A percentile compares a stretch with the other conserved stretches of the same genome.
Evolutionary conservation across 2,888 invertebrate species (phyloP).

Genomic region (Ichneumoninae sp.): DNA sequence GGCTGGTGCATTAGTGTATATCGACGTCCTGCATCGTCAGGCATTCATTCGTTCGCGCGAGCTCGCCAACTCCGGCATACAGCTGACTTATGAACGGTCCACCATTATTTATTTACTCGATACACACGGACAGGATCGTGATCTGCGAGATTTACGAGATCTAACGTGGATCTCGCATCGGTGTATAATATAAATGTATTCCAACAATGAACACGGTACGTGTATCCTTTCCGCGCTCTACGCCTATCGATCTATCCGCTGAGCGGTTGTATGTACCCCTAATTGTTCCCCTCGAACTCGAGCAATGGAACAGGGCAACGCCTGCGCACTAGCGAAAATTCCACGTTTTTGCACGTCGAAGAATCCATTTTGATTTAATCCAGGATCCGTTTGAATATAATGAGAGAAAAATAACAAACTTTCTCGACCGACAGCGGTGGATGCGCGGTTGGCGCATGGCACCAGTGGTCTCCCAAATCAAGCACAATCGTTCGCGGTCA

Average conservation of each 20-base stretch:
- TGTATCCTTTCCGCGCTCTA: conserved; percentile 20
- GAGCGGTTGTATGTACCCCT: neutral
- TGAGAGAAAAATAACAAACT: too few relatives aligned
- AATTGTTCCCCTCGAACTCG: conserved; percentile 25
- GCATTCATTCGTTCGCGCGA: conserved; percentile 52
- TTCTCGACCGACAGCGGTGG: too few relatives aligned
- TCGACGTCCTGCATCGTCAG: conserved; percentile 35
- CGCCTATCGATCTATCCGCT: conserved; percentile 39
- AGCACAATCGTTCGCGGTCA: too few relatives aligned
- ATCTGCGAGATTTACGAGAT: conserved; percentile 62
- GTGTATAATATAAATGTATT: conserved; percentile 20
- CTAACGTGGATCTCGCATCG: conserved; percentile 23
- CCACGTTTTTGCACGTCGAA: conserved; percentile 22
- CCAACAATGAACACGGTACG: conserved; percentile 1
- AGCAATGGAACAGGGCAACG: conserved; percentile 5
- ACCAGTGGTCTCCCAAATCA: too few relatives aligned
- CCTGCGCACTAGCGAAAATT: conserved; percentile 9
- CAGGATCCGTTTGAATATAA: too few relatives aligned
- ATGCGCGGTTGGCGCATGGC: too few relatives aligned
- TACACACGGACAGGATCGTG: conserved; percentile 50
- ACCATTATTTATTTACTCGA: conserved; percentile 62
- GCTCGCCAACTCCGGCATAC: conserved; percentile 16
- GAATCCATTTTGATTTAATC: conserved; percentile 23
- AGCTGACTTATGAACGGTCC: conserved; percentile 60
- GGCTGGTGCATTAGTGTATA: conserved; percentile 12